Evolutionary conservation across 2,797 vertebrate genomes (phyloP).

Genomic region (Schizothorax lantsangensis): DNA sequence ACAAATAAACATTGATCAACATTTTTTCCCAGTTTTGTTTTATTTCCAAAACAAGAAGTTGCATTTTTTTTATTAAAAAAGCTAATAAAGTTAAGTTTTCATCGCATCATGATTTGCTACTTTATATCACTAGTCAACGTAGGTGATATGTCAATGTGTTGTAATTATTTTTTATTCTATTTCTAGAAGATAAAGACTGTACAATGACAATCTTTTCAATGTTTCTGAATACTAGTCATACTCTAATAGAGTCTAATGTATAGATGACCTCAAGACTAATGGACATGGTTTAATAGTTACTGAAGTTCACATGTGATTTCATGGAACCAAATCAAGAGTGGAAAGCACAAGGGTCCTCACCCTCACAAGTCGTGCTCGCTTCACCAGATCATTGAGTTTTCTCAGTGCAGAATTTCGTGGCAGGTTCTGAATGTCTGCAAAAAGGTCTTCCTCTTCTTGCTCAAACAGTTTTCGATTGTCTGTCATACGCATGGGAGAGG

Average conservation of each 20-base stretch:
- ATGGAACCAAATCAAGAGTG: background rate
- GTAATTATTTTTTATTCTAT: accelerated
- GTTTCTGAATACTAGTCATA: background rate
- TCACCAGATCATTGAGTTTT: conserved; percentile 91
- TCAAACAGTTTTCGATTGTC: conserved; percentile 88
- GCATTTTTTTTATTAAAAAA: background rate
- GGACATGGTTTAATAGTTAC: background rate
- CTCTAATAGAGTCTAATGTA: background rate
- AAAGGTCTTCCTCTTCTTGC: conserved; percentile 88
- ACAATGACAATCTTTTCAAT: background rate
- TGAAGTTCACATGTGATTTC: background rate
- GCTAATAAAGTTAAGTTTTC: background rate
- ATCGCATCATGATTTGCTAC: background rate
- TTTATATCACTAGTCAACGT: background rate
- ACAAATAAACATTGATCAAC: no score
- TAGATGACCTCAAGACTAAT: background rate
- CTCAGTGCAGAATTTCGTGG: conserved; percentile 86
- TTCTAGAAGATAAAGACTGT: background rate
- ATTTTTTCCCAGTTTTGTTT: background rate
- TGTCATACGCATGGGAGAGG: conserved; percentile 83
- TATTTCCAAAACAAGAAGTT: background rate
- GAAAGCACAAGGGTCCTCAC: conserved; percentile 71
- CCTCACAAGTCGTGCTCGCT: conserved; percentile 87
- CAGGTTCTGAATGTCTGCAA: conserved; percentile 89
- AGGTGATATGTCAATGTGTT: background rate